Conservation (phyloP, 92 coral and sea anemone species). For the Scolanthus callimorphus region DNA sequence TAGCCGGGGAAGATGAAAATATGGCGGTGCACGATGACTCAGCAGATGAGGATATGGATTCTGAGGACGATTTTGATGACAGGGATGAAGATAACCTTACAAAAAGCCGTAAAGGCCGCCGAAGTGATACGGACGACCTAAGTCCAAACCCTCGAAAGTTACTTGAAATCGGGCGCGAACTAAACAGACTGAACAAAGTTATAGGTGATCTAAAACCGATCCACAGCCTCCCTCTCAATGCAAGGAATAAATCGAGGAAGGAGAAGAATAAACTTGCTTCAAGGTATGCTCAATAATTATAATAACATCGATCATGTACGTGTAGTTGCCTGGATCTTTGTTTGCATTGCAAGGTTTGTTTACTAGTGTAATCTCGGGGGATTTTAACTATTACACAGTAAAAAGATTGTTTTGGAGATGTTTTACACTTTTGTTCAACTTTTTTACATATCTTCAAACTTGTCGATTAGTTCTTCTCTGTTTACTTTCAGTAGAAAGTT, state of each 20-base stretch:
- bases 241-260: slow-evolving; percentile 91
- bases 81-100: slow-evolving; percentile 50
- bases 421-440: too few relatives aligned
- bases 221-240: slow-evolving; percentile 84
- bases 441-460: too few relatives aligned
- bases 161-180: slow-evolving; percentile 85
- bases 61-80: slow-evolving; percentile 86
- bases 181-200: slow-evolving; percentile 79
- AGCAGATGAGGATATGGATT: slow-evolving; percentile 73
- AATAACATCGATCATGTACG: too few relatives aligned
- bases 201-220: slow-evolving; percentile 93
- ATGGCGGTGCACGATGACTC: slow-evolving; percentile 46
- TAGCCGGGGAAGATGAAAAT: slow-evolving; percentile 14
- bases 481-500: too few relatives aligned
- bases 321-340: too few relatives aligned
- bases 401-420: too few relatives aligned
- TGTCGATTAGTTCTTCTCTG: too few relatives aligned
- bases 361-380: too few relatives aligned
- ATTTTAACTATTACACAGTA: too few relatives aligned
- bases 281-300: slow-evolving; percentile 65
- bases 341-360: too few relatives aligned
- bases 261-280: slow-evolving; percentile 99
- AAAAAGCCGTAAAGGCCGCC: slow-evolving; percentile 84
- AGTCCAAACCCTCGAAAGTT: slow-evolving; percentile 89
- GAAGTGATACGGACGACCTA: slow-evolving; percentile 94